Evolutionary conservation across 2,113 vertebrate genomes (phyloP), one percentile per base, ranked within the genome.

Genomic region (Lepisosteus osseus): DNA sequence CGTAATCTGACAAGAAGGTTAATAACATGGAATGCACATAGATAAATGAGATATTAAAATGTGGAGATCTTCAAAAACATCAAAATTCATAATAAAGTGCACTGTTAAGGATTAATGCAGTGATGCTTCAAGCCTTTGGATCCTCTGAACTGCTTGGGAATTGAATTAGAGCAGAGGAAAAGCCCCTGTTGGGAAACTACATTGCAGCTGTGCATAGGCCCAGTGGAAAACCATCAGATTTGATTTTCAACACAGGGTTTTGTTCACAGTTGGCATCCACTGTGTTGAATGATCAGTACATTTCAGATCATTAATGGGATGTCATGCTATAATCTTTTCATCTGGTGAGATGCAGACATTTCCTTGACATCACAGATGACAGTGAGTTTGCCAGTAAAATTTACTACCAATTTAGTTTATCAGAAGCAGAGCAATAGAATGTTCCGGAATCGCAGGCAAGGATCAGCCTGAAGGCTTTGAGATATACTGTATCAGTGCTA

Each of bases 401-500:
- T 47, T 57, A 59, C 56, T 17, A 29, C 57, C 47, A 63, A 47
- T 71, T 63, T 71, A 54, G 42, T 62, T 11, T 63, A 15, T 54
- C 43, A 59, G 59, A 15, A 70, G 12, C 57, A 57, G 17, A 42
- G 57, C 57, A 43, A 51, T 43, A 12, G 43, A 15, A 3, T 47
- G 2, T 41, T 47, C 47, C 15, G 41, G 44, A 40, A 14, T 47
- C 17, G 43, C 43, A 47, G 69, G 42, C 9, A 14, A 13, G 2
- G 59, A 62, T n/a, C n/a, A 5, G 44, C 43, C 2, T 51, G 57
- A 62, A 29, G 14, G 4, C 57, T 11, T 57, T 29, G 77, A 73
- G 54, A 54, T 67, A 56, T 69, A 68, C 76, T 74, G 68, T 43
- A 74, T 82, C 73, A 75, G 61, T 51, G 14, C 69, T 74, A 70